These are phyloP conservation scores for Harpegnathos saltator DNA, from an alignment of 1,140 invertebrate species.

Conservation along the genomic window DNA sequence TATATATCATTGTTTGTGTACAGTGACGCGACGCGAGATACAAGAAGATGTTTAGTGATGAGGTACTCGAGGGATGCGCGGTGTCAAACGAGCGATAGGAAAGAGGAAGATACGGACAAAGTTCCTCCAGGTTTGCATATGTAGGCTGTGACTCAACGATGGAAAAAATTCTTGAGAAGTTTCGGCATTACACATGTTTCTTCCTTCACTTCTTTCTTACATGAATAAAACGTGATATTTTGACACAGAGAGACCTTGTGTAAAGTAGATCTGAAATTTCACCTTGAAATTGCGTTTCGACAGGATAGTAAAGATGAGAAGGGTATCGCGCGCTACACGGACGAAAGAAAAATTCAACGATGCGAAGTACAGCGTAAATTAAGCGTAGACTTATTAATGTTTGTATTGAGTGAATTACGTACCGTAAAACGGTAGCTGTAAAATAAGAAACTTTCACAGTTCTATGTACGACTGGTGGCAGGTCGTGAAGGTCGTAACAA, in stretches of 20 bases:
- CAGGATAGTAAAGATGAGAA: too few relatives aligned
- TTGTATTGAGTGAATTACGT: too few relatives aligned
- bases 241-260: conserved; percentile 2
- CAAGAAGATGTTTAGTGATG: conserved; percentile 12
- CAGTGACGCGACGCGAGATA: conserved; percentile 17
- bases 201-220: not conserved
- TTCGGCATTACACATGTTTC: conserved; percentile 13
- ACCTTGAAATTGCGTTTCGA: too few relatives aligned
- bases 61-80: not conserved
- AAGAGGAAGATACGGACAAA: not conserved
- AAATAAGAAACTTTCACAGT: too few relatives aligned
- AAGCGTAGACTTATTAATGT: too few relatives aligned
- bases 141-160: conserved; percentile 36
- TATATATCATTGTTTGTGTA: conserved; percentile 59
- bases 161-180: conserved; percentile 18
- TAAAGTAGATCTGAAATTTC: conserved; percentile 23
- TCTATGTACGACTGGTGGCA: too few relatives aligned
- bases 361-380: too few relatives aligned
- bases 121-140: conserved; percentile 35
- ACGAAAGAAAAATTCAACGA: too few relatives aligned
- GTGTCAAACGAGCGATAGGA: not conserved
- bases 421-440: too few relatives aligned
- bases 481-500: too few relatives aligned
- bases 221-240: not conserved
- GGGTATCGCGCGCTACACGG: too few relatives aligned